These are phyloP conservation scores for Aethina tumida DNA, from an alignment of 1,140 invertebrate genomes.

Conservation along the genomic window DNA sequence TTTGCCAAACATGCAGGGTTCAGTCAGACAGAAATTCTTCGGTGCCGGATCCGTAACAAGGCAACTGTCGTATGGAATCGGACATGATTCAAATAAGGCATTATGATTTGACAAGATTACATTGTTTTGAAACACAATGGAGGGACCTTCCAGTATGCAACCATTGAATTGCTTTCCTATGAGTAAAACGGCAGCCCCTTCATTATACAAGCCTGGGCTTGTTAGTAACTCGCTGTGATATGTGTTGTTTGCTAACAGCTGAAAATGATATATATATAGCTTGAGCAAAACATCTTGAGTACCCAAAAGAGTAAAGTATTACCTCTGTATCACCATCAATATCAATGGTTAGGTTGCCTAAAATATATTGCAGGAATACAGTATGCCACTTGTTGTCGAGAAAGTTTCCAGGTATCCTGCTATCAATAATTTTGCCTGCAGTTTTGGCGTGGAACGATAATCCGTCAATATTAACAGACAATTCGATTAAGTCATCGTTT, in stretches of 20 bases:
- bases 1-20: slow-evolving; percentile 72
- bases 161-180: slow-evolving; percentile 72
- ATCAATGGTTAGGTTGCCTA: slow-evolving; percentile 54
- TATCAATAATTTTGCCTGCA: slow-evolving; percentile 47
- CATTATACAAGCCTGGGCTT: slow-evolving; percentile 51
- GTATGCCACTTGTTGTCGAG: slow-evolving; percentile 75
- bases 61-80: slow-evolving; percentile 56
- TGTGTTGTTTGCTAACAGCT: slow-evolving; percentile 69
- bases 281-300: slow-evolving; percentile 27
- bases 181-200: slow-evolving; percentile 48
- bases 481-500: slow-evolving; percentile 54
- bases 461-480: slow-evolving; percentile 54
- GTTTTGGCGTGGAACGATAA: slow-evolving; percentile 51
- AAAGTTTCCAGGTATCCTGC: slow-evolving; percentile 51
- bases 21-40: slow-evolving; percentile 53
- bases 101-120: slow-evolving; percentile 47
- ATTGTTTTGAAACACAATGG: slow-evolving; percentile 62
- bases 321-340: slow-evolving; percentile 41
- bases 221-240: slow-evolving; percentile 64
- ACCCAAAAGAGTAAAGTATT: slow-evolving; percentile 9
- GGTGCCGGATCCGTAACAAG: slow-evolving; percentile 24
- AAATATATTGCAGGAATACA: slow-evolving; percentile 53
- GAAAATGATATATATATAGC: slow-evolving; percentile 27
- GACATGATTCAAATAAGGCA: slow-evolving; percentile 64
- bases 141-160: slow-evolving; percentile 74